Base-by-base conservation (phyloP, 2,797 vertebrate genomes). In the Tenualosa ilisha region DNA sequence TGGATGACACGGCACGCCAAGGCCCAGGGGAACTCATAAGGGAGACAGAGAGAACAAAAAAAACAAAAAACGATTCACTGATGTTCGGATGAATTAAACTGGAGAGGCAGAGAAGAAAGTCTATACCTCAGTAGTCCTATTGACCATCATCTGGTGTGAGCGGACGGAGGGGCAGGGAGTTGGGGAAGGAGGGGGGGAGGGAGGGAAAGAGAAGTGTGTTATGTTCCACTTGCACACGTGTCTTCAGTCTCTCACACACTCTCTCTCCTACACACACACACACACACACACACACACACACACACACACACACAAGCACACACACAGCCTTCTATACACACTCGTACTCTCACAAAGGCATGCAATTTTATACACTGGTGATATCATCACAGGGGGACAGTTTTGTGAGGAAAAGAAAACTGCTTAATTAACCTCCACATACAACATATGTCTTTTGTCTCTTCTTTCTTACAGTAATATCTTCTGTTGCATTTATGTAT, bases 61-160 rank as follows among this genome's bases (percentile, higher is more conserved):
- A 12, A 40, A 24, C 46, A 89, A 12, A 83, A 81, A 88, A 50
- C 22, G 59, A 89, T 82, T 88, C 79, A 82, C 68, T 75, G 68
- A 83, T 68, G 54, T 86, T 79, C 24, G 24, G 49, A 87, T 90
- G 89, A 87, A 37, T 84, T 82, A 75, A 63, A 75, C 84, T 88
- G 85, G 85, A 83, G 43, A 90, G 85, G 86, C 86, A 83, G 89
- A 91, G 89, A 89, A 90, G 89, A 90, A 92, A 82, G 86, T 94
- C 93, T 95, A 94, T 99, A 99, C 98, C 98, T 99, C 98, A 83
- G 98, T 99, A 90, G 98, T 99, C 95, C 98, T 99, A 97, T 99
- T 99, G 97, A 99, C 98, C 98, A 99, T 99, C 98, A 99, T 99
- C 98, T 99, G 98, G 95, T 93, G 97, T 97, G 94, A 20, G 17